Evolutionary conservation across 2,113 vertebrate species (phyloP), one percentile per base, ranked within the genome.

Genomic region (Chascanopsetta lugubris): DNA sequence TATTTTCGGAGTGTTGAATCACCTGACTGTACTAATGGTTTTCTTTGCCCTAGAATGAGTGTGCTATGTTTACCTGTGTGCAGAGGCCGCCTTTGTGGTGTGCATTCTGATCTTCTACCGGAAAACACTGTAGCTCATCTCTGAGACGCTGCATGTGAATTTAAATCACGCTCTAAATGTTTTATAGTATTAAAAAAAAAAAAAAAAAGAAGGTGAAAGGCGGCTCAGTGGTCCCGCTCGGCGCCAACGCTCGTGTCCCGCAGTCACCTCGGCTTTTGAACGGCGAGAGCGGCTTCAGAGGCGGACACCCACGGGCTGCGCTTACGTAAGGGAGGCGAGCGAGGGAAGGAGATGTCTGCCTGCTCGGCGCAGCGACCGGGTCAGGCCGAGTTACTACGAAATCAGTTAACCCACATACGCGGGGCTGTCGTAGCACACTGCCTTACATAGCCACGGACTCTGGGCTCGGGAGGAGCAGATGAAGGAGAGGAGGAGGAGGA

Each of bases 321-420:
- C 63, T 84, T 80, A 73, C 75, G 8, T 80, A 76, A 88, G 74
- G 8, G 27, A 59, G 66, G 10, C 26, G 17, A 43, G 69, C 0
- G 13, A 71, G 45, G 46, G 42, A 80, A 69, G 69, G 43, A 65
- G 75, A 63, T 74, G 72, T 80, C 77, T 63, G 72, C 73, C 78
- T 74, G 56, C 17, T 79, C 71, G 62, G 18, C 56, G 30, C 70
- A 43, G 68, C 42, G 71, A 64, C 75, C 66, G 32, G 62, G 83
- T 79, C 77, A 80, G 61, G 21, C 61, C 48, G 65, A 83, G 75
- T 72, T 72, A 66, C 77, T 79, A 49, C 70, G 70, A 43, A 82
- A 69, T 77, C 66, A 79, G 85, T 88, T 85, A 89, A 88, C 88
- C 85, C 61, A 87, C 56, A 89, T 88, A 63, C 15, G 58, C 30